phyloP scores from a whole-genome alignment of 2,797 vertebrate genomes.

The Diplodus puntazzo region DNA sequence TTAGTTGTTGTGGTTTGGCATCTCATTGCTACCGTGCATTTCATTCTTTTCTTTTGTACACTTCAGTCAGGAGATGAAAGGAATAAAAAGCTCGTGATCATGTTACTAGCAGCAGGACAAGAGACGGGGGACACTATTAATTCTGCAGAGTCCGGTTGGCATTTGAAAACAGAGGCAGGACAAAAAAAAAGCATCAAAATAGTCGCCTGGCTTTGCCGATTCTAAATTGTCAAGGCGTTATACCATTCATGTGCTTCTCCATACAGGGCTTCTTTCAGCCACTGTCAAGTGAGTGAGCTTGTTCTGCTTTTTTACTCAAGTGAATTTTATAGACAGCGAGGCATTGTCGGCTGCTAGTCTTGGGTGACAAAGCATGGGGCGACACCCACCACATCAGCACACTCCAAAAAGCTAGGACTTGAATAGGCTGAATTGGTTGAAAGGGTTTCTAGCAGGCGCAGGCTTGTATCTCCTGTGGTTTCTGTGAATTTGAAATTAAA shows the following conservation, averaged over 20 bases:
- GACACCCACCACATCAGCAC: conserved; percentile 40
- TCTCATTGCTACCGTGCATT: background rate
- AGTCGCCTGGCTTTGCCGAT: background rate
- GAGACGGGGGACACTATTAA: background rate
- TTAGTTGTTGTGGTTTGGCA: background rate
- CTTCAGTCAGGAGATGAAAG: conserved; percentile 16
- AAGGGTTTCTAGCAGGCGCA: conserved; percentile 38
- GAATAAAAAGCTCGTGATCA: conserved; percentile 24
- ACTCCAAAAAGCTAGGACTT: conserved; percentile 15
- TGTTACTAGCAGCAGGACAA: conserved; percentile 2
- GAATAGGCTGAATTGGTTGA: conserved; percentile 55
- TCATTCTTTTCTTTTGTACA: background rate
- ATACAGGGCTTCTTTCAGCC: conserved; percentile 38
- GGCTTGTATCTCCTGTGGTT: background rate
- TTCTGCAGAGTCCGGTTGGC: conserved; percentile 25
- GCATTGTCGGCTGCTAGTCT: conserved; percentile 48
- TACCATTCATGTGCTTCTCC: conserved; percentile 37
- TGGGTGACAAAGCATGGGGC: conserved; percentile 44
- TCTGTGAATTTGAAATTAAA: background rate
- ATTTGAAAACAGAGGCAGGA: conserved; percentile 25
- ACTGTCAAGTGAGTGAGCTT: conserved; percentile 49
- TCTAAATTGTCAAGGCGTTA: background rate
- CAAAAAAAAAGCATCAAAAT: background rate
- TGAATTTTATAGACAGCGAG: conserved; percentile 37
- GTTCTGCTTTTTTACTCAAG: conserved; percentile 25